Evolutionary conservation across 2,888 invertebrate genomes (phyloP).

Genomic region (Ectemnius lituratus): DNA sequence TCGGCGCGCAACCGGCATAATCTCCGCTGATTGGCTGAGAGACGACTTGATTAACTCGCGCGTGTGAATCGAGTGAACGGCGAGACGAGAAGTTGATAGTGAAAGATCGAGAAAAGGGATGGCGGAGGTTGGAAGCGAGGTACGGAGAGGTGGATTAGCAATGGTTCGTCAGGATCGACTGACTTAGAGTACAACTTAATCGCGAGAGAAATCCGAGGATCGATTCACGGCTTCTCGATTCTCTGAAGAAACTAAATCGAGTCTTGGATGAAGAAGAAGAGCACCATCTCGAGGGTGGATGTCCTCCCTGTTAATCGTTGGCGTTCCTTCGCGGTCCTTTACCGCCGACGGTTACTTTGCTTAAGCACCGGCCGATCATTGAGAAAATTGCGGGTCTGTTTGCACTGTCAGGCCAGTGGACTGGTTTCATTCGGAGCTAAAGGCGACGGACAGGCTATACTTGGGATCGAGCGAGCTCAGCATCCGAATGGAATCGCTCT

Average conservation of each 20-base stretch:
- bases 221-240: conserved; percentile 15
- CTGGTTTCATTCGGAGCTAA: conserved; percentile 74
- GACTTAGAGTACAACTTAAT: too few species aligned
- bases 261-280: conserved; percentile 29
- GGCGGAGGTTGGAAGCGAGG: too few species aligned
- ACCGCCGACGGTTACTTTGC: conserved; percentile 73
- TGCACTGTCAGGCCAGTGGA: conserved; percentile 75
- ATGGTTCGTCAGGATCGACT: too few species aligned
- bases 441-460: conserved; percentile 74
- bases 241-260: conserved; percentile 10
- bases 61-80: too few species aligned
- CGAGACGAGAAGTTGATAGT: too few species aligned
- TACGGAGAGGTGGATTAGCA: too few species aligned
- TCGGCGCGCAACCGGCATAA: too few species aligned
- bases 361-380: conserved; percentile 73
- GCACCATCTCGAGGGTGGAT: conserved; percentile 55
- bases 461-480: conserved; percentile 56
- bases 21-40: too few species aligned
- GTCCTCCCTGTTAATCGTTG: conserved; percentile 62
- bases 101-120: too few species aligned
- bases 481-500: conserved; percentile 71
- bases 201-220: not conserved
- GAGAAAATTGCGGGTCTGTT: conserved; percentile 77
- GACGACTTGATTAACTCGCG: too few species aligned
- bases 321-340: conserved; percentile 60